These are phyloP conservation scores for Lasioglossum morio DNA, from an alignment of 2,888 invertebrate species.

Conservation along the genomic window DNA sequence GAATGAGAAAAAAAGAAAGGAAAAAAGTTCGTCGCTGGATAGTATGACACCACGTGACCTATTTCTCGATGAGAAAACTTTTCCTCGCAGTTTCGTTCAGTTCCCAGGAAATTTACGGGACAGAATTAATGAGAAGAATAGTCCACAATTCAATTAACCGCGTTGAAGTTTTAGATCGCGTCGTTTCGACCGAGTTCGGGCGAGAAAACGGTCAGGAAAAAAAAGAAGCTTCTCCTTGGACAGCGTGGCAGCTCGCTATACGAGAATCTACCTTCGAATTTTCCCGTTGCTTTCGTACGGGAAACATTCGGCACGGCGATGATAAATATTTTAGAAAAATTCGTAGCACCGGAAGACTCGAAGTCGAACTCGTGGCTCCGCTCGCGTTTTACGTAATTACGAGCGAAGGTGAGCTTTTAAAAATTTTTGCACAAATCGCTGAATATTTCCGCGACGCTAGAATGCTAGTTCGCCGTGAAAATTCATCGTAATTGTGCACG, in stretches of 20 bases:
- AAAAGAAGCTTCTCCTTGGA: neutral
- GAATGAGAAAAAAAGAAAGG: slow-evolving; percentile 26
- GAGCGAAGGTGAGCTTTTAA: neutral
- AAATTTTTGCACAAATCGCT: neutral
- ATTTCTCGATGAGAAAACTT: slow-evolving; percentile 21
- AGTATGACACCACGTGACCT: slow-evolving; percentile 18
- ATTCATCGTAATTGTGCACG: slow-evolving; percentile 23
- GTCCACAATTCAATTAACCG: slow-evolving; percentile 8
- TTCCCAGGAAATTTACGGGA: neutral
- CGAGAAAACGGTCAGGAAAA: neutral
- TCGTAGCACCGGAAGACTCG: neutral
- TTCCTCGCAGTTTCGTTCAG: neutral
- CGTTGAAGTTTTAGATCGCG: neutral
- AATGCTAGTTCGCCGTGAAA: neutral
- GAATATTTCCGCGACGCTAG: neutral
- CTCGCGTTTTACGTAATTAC: neutral
- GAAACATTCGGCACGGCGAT: neutral
- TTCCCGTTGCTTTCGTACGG: neutral
- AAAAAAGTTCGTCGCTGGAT: slow-evolving; percentile 18
- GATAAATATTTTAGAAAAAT: neutral
- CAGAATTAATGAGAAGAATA: neutral
- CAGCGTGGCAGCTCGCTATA: neutral
- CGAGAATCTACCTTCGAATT: neutral
- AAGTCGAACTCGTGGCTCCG: neutral
- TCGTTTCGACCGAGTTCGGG: neutral